A percentile compares a stretch with the other conserved stretches of the same genome.
Evolutionary conservation across 2,113 vertebrate genomes (phyloP).

Genomic region (Odobenus rosmarus): DNA sequence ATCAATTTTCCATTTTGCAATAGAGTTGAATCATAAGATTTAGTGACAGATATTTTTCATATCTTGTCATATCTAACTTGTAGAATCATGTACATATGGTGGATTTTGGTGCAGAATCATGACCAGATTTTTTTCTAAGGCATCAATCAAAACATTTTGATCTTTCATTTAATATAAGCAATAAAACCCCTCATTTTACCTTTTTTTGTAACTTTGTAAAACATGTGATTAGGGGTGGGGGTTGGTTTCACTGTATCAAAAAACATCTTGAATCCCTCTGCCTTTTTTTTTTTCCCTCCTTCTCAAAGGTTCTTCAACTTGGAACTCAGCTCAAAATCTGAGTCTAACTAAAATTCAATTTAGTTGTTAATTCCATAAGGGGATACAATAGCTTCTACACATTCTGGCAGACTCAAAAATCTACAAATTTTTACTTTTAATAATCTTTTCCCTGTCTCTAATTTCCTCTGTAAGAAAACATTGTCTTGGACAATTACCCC

Average conservation of each 20-base stretch:
- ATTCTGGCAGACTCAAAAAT: slow-evolving; percentile 66
- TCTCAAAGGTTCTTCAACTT: slow-evolving; percentile 54
- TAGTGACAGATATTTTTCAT: slow-evolving; percentile 57
- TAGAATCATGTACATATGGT: slow-evolving; percentile 56
- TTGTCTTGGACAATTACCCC: slow-evolving; percentile 79
- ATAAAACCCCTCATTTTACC: slow-evolving; percentile 49
- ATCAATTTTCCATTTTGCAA: slow-evolving; percentile 7
- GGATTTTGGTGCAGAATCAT: slow-evolving; percentile 53
- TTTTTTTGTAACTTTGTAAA: slow-evolving; percentile 49
- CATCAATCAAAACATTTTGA: slow-evolving; percentile 77
- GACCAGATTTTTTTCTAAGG: slow-evolving; percentile 65
- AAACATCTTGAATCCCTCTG: slow-evolving; percentile 57
- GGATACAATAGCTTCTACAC: slow-evolving; percentile 44
- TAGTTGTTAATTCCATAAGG: slow-evolving; percentile 59
- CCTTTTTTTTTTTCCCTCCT: neutral
- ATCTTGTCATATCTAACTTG: slow-evolving; percentile 65
- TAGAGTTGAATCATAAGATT: slow-evolving; percentile 43
- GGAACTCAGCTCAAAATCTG: slow-evolving; percentile 66
- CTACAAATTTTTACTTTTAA: slow-evolving; percentile 79
- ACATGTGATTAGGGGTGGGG: neutral
- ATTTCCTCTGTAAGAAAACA: slow-evolving; percentile 82
- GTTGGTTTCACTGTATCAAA: slow-evolving; percentile 22
- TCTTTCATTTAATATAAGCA: slow-evolving; percentile 70
- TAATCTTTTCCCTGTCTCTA: slow-evolving; percentile 79
- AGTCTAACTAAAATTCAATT: slow-evolving; percentile 67